A percentile compares a stretch with the other conserved stretches of the same genome.
Evolutionary conservation across 92 coral and sea anemone species (phyloP).

Genomic region (Phenganax stokvisi): DNA sequence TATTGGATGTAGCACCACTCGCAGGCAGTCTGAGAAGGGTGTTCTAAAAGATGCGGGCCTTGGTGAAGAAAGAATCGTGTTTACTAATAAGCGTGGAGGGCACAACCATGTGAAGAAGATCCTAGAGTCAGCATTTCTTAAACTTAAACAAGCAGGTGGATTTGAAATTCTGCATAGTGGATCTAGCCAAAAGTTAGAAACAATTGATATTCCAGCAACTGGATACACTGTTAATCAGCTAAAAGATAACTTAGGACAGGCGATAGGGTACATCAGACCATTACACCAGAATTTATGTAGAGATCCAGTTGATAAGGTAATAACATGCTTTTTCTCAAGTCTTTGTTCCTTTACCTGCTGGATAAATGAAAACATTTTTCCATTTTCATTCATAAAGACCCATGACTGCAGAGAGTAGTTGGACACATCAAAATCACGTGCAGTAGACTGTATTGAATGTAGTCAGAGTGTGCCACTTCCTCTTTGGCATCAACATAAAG

Average conservation of each 20-base stretch:
- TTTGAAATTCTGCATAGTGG: slow-evolving; percentile 24
- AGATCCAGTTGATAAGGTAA: background rate
- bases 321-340: no score
- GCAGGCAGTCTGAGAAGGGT: background rate
- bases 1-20: background rate
- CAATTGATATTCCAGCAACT: slow-evolving; percentile 5
- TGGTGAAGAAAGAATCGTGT: background rate
- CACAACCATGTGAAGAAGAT: slow-evolving; percentile 10
- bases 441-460: no score
- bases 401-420: no score
- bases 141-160: slow-evolving; percentile 9
- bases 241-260: background rate
- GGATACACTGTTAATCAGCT: background rate
- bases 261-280: slow-evolving; percentile 13
- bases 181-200: background rate
- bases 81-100: background rate
- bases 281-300: background rate
- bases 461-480: no score
- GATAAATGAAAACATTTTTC: no score
- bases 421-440: no score
- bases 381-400: no score
- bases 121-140: background rate
- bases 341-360: no score
- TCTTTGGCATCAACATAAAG: no score
- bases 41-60: slow-evolving; percentile 23